Percentiles rank a stretch among this genome's conserved stretches.
Conservation (phyloP, 2,888 invertebrate genomes). For the Blastobasis adustella region DNA sequence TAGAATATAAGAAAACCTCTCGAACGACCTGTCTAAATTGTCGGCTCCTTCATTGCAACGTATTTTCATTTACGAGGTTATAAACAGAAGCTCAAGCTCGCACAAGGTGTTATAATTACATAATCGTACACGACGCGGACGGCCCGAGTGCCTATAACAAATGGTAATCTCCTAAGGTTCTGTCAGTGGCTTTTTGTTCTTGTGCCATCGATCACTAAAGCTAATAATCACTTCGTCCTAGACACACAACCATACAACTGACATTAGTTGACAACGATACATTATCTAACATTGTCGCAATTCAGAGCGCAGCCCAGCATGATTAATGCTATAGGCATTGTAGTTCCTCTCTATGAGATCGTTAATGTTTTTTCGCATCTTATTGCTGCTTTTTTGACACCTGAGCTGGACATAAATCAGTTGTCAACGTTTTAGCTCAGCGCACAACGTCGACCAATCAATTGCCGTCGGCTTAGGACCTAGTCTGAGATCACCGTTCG, state of each 20-base stretch:
- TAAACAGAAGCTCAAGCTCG: slow-evolving; percentile 33
- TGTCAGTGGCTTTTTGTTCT: slow-evolving; percentile 35
- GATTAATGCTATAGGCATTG: slow-evolving; percentile 54
- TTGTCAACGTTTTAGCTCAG: slow-evolving; percentile 56
- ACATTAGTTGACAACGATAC: slow-evolving; percentile 31
- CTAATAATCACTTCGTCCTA: slow-evolving; percentile 24
- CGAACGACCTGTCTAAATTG: no score
- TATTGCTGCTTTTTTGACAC: slow-evolving; percentile 53
- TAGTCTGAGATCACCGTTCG: slow-evolving; percentile 50
- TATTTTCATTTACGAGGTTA: no score
- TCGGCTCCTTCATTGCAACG: no score
- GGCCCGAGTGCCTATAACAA: slow-evolving; percentile 30
- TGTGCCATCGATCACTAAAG: slow-evolving; percentile 27
- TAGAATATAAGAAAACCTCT: no score
- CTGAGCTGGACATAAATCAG: slow-evolving; percentile 64
- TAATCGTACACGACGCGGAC: slow-evolving; percentile 22
- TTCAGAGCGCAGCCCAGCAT: slow-evolving; percentile 40
- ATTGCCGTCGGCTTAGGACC: slow-evolving; percentile 44
- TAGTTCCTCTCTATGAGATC: slow-evolving; percentile 50
- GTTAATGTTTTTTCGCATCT: slow-evolving; percentile 47
- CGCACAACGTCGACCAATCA: slow-evolving; percentile 50
- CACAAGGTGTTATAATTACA: slow-evolving; percentile 29
- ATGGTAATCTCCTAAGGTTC: slow-evolving; percentile 34
- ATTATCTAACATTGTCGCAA: slow-evolving; percentile 37
- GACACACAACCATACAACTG: slow-evolving; percentile 28